These are phyloP conservation scores for Tetramorium alpestre DNA, from an alignment of 1,140 invertebrate genomes.

Conservation along the genomic window DNA sequence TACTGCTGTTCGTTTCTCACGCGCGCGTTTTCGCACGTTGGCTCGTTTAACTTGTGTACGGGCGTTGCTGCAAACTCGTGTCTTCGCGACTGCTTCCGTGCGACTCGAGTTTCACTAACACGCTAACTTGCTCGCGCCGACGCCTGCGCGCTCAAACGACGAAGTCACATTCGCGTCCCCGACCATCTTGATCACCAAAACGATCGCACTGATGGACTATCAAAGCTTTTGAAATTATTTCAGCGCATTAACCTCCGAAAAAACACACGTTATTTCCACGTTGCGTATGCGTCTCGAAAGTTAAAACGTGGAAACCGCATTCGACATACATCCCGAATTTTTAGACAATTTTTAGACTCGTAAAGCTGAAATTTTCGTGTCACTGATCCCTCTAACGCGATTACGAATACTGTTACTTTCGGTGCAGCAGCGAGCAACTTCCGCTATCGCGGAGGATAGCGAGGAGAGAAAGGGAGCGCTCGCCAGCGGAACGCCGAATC, in stretches of 20 bases:
- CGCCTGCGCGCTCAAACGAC: background rate
- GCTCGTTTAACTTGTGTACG: constrained; percentile 11
- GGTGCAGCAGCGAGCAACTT: background rate
- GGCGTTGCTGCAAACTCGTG: background rate
- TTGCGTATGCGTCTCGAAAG: background rate
- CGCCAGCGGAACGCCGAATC: constrained; percentile 50
- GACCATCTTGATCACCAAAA: background rate
- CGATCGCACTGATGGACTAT: background rate
- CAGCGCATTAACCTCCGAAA: background rate
- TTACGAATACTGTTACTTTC: background rate
- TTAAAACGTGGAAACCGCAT: background rate
- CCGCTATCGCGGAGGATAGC: background rate
- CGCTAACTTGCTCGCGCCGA: background rate
- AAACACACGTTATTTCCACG: background rate
- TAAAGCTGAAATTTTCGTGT: background rate
- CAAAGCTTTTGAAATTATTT: constrained; percentile 2
- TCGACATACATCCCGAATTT: no score
- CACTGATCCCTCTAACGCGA: background rate
- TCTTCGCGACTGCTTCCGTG: background rate
- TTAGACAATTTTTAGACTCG: background rate
- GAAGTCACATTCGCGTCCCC: background rate
- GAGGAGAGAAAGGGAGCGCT: constrained; percentile 23
- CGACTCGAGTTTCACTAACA: background rate
- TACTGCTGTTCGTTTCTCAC: constrained; percentile 2
- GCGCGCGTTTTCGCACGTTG: constrained; percentile 25